phyloP scores from a whole-genome alignment of 2,888 invertebrate genomes.

The Metacarcinus magister region DNA sequence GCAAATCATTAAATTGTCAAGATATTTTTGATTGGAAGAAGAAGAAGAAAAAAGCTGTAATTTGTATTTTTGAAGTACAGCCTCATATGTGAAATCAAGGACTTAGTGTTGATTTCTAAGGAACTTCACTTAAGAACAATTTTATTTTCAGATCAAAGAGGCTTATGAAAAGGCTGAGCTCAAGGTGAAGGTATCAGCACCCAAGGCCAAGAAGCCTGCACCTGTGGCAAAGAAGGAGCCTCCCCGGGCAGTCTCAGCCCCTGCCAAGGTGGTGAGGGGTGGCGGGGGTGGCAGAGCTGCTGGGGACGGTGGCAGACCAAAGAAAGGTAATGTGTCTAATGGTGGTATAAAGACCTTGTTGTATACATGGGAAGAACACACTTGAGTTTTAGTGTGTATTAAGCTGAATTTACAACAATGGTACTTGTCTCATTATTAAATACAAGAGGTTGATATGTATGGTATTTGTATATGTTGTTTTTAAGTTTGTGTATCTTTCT shows the following conservation, averaged over 20 bases:
- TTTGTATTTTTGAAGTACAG: not conserved
- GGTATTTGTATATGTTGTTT: not conserved
- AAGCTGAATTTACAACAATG: not conserved
- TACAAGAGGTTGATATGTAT: not conserved
- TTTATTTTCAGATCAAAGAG: slow-evolving; percentile 90
- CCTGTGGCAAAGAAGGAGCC: slow-evolving; percentile 86
- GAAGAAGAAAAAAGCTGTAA: not conserved
- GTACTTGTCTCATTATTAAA: not conserved
- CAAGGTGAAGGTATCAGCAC: slow-evolving; percentile 88
- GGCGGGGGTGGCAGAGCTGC: slow-evolving; percentile 14
- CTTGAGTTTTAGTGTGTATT: not conserved
- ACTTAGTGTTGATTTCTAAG: not conserved
- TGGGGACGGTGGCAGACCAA: slow-evolving; percentile 41
- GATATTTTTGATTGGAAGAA: not conserved
- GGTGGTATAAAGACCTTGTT: no score
- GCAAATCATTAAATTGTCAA: not conserved
- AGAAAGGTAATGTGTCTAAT: slow-evolving; percentile 62
- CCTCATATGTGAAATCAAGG: not conserved
- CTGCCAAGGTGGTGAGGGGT: slow-evolving; percentile 67
- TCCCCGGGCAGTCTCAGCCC: slow-evolving; percentile 86
- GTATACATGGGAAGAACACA: no score
- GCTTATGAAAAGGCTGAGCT: slow-evolving; percentile 96
- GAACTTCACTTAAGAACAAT: not conserved
- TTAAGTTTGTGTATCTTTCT: not conserved
- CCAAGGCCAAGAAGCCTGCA: slow-evolving; percentile 87